phyloP scores from a whole-genome alignment of 2,888 invertebrate species.

The Chalcosyrphus nemorum region DNA sequence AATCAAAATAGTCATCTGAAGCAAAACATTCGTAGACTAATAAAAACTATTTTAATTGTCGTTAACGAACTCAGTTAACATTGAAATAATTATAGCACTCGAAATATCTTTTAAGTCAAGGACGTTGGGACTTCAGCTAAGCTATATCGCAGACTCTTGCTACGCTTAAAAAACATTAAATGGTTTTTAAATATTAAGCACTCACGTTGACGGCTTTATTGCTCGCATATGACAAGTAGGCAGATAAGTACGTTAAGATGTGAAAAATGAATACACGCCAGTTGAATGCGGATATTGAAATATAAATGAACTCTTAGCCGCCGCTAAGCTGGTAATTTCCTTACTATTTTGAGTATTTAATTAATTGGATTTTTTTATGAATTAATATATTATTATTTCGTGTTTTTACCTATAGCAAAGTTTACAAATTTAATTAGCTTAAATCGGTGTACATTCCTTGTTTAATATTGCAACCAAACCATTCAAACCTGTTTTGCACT shows the following conservation, averaged over 20 bases:
- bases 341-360: conserved; percentile 48
- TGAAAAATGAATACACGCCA: conserved; percentile 35
- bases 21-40: conserved; percentile 3
- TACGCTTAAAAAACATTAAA: conserved; percentile 35
- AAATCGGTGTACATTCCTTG: conserved; percentile 26
- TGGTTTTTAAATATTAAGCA: conserved; percentile 43
- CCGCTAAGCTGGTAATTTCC: conserved; percentile 38
- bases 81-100: conserved; percentile 47
- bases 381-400: conserved; percentile 17
- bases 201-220: conserved; percentile 42
- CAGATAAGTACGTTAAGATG: conserved; percentile 29
- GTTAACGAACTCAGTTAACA: conserved; percentile 31
- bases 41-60: conserved; percentile 21
- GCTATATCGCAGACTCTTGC: conserved; percentile 1
- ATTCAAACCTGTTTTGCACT: conserved; percentile 46
- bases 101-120: conserved; percentile 54
- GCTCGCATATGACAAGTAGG: conserved; percentile 38
- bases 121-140: conserved; percentile 22
- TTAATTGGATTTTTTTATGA: conserved; percentile 30
- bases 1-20: not conserved
- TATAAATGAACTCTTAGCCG: conserved; percentile 43
- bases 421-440: conserved; percentile 29
- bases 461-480: conserved; percentile 37
- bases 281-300: conserved; percentile 64
- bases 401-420: conserved; percentile 9